Evolutionary conservation across 2,113 vertebrate species (phyloP).

Genomic region (Centropristis striata): DNA sequence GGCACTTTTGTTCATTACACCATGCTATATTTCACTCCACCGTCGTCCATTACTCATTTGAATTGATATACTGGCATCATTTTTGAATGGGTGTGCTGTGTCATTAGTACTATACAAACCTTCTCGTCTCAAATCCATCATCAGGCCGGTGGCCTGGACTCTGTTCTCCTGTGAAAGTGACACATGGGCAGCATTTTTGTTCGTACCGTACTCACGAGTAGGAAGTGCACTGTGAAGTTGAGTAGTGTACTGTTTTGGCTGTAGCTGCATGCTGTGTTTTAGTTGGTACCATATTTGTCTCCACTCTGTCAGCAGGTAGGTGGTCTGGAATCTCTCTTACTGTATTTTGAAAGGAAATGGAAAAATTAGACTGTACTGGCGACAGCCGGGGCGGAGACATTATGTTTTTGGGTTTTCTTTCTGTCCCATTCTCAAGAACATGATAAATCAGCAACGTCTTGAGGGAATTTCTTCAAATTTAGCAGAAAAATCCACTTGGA

Average conservation of each 20-base stretch:
- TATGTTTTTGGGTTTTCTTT: too few species aligned
- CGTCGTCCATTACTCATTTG: conserved; percentile 28
- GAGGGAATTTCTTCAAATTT: too few species aligned
- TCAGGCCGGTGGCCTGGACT: conserved; percentile 37
- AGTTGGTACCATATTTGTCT: conserved; percentile 57
- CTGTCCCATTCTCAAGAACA: too few species aligned
- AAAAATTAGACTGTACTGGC: conserved; percentile 11
- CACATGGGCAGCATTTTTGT: conserved; percentile 34
- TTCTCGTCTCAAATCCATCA: conserved; percentile 31
- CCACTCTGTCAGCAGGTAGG: conserved; percentile 64
- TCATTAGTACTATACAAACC: conserved; percentile 22
- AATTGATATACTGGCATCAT: conserved; percentile 28
- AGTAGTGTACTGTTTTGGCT: conserved; percentile 53
- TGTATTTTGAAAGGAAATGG: conserved; percentile 51
- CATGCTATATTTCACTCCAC: conserved; percentile 23
- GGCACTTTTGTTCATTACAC: conserved; percentile 23
- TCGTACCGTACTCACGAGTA: conserved; percentile 21
- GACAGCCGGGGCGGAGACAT: too few species aligned
- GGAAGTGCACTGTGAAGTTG: conserved; percentile 35
- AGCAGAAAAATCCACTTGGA: too few species aligned
- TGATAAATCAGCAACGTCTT: too few species aligned
- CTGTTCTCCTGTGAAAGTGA: conserved; percentile 31
- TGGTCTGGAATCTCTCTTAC: conserved; percentile 53
- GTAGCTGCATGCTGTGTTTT: conserved; percentile 53
- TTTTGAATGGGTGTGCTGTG: conserved; percentile 31